Evolutionary conservation across 2,113 vertebrate genomes (phyloP).

Genomic region (Bungarus multicinctus): DNA sequence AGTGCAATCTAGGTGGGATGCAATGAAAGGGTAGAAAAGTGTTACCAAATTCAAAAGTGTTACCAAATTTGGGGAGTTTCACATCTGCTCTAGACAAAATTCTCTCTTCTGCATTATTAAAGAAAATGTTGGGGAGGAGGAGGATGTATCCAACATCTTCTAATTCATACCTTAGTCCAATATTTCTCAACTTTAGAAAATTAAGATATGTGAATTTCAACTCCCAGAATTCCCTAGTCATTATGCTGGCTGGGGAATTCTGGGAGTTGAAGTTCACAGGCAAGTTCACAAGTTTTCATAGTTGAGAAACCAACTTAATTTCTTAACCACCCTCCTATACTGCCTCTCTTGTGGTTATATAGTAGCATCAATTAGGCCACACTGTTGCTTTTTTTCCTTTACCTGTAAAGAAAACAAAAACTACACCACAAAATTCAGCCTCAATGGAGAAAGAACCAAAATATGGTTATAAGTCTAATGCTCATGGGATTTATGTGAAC

Average conservation of each 20-base stretch:
- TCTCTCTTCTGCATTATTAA: neutral
- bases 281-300: neutral
- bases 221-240: neutral
- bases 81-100: neutral
- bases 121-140: neutral
- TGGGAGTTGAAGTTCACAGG: neutral
- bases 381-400: neutral
- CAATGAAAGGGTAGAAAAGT: neutral
- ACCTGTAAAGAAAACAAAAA: neutral
- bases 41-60: neutral
- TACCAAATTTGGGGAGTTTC: neutral
- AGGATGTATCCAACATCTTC: neutral
- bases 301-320: neutral
- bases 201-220: neutral
- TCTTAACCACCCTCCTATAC: neutral
- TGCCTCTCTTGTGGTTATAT: neutral
- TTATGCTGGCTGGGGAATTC: neutral
- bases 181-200: neutral
- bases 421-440: neutral
- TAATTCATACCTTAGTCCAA: neutral
- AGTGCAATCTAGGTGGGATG: neutral
- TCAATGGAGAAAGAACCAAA: neutral
- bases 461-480: neutral
- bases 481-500: conserved; percentile 5
- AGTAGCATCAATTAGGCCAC: neutral